phyloP scores from a whole-genome alignment of 2,888 invertebrate genomes.

The Dysmachus trigonus region DNA sequence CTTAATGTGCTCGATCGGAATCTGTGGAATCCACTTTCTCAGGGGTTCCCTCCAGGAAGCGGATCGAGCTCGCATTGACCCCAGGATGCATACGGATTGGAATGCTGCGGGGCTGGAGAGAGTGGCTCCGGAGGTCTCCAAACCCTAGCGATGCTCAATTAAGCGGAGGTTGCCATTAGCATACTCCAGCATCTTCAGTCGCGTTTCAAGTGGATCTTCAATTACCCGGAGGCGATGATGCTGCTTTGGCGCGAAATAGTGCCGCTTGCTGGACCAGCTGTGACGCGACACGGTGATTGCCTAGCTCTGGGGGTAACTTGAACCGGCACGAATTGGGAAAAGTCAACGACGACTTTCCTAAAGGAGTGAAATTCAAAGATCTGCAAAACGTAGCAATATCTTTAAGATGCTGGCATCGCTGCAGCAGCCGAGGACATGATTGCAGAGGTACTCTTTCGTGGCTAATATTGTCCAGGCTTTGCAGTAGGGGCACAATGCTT shows the following conservation, averaged over 20 bases:
- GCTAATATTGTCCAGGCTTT: background rate
- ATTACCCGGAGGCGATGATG: background rate
- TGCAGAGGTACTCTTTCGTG: background rate
- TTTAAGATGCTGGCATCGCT: background rate
- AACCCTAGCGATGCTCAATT: background rate
- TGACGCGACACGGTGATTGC: background rate
- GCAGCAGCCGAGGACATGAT: background rate
- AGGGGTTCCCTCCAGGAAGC: background rate
- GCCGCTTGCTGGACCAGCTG: background rate
- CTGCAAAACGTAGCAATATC: background rate
- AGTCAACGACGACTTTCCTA: slow-evolving; percentile 5
- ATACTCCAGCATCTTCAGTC: background rate
- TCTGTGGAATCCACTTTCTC: background rate
- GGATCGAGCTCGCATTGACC: background rate
- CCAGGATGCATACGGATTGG: background rate
- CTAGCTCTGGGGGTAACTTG: background rate
- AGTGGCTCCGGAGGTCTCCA: background rate
- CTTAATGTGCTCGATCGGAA: background rate
- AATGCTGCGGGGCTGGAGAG: background rate
- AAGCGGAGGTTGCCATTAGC: slow-evolving; percentile 15
- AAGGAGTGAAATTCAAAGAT: slow-evolving; percentile 5
- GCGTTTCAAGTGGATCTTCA: background rate
- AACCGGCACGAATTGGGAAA: background rate
- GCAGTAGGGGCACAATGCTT: background rate
- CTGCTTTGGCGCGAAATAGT: background rate